Conservation (phyloP, 2,113 vertebrate genomes). For the Theristicus caerulescens region DNA sequence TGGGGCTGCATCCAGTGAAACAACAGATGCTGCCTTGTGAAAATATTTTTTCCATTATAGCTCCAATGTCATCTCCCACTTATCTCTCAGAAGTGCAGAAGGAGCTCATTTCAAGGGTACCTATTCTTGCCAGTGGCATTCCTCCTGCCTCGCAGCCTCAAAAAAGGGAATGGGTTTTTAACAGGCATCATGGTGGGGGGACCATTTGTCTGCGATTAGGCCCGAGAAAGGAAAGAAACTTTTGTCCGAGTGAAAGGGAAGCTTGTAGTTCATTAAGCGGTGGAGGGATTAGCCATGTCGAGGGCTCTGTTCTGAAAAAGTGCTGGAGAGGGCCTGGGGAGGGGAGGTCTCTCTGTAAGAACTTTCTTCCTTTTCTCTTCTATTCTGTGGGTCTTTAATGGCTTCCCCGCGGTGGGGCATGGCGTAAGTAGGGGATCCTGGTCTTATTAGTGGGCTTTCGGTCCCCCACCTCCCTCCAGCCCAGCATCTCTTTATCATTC, state of each 20-base stretch:
- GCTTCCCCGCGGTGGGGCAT: slow-evolving; percentile 73
- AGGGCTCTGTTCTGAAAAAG: slow-evolving; percentile 78
- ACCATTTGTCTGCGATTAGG: slow-evolving; percentile 82
- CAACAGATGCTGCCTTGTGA: slow-evolving; percentile 60
- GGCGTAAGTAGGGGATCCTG: slow-evolving; percentile 79
- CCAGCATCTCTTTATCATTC: slow-evolving; percentile 74
- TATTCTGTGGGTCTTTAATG: slow-evolving; percentile 73
- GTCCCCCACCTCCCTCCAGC: slow-evolving; percentile 28
- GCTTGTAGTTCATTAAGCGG: slow-evolving; percentile 88
- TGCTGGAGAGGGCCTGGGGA: slow-evolving; percentile 49
- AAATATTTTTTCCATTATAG: slow-evolving; percentile 59
- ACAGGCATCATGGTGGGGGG: slow-evolving; percentile 65
- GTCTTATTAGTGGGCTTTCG: slow-evolving; percentile 81
- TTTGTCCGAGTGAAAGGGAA: slow-evolving; percentile 84
- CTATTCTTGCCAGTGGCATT: slow-evolving; percentile 61
- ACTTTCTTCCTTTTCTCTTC: slow-evolving; percentile 68
- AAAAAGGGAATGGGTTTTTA: slow-evolving; percentile 71
- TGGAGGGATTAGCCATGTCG: slow-evolving; percentile 82
- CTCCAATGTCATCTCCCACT: slow-evolving; percentile 58
- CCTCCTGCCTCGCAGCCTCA: slow-evolving; percentile 38
- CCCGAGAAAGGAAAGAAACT: slow-evolving; percentile 74
- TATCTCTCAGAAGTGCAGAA: slow-evolving; percentile 60
- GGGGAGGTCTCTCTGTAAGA: slow-evolving; percentile 61
- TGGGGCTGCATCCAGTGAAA: slow-evolving; percentile 57
- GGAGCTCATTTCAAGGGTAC: slow-evolving; percentile 61